These are phyloP conservation scores for Gallinago nigripennis DNA, from an alignment of 2,797 vertebrate genomes.

Conservation along the genomic window DNA sequence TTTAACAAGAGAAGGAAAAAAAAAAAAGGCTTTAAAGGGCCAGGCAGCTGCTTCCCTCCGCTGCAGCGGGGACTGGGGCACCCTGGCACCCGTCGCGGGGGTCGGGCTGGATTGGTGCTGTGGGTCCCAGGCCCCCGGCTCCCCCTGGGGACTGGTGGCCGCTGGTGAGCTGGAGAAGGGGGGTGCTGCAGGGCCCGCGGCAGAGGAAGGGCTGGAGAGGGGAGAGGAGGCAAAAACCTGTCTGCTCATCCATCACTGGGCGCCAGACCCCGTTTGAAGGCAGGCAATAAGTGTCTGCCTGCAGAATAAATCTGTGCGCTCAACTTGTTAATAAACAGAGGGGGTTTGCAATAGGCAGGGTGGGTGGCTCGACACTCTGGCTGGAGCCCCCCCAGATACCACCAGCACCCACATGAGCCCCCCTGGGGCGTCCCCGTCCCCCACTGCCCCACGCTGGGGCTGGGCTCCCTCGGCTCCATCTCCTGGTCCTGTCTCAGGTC, in stretches of 20 bases:
- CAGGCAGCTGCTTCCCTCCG: neutral
- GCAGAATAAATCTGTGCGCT: neutral
- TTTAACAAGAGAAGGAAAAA: slow-evolving; percentile 56
- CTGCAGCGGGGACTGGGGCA: rapidly evolving
- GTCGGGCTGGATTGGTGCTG: neutral
- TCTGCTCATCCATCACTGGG: neutral
- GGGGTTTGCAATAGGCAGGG: neutral
- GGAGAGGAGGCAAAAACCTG: neutral
- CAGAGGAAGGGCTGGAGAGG: neutral
- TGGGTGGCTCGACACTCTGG: rapidly evolving
- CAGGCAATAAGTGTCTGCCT: neutral
- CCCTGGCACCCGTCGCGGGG: neutral
- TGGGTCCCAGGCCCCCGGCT: rapidly evolving
- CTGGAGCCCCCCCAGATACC: neutral
- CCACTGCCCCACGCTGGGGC: rapidly evolving
- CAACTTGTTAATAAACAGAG: neutral
- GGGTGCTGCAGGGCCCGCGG: neutral
- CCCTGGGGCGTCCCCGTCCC: neutral
- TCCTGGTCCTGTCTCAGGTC: neutral
- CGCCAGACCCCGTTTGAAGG: neutral
- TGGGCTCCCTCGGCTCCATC: neutral
- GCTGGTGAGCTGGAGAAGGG: rapidly evolving
- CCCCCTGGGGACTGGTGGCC: neutral
- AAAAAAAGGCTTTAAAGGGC: slow-evolving; percentile 60
- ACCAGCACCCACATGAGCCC: rapidly evolving